Base-by-base conservation (phyloP, 2,888 invertebrate species). In the Hecatera dysodea region DNA sequence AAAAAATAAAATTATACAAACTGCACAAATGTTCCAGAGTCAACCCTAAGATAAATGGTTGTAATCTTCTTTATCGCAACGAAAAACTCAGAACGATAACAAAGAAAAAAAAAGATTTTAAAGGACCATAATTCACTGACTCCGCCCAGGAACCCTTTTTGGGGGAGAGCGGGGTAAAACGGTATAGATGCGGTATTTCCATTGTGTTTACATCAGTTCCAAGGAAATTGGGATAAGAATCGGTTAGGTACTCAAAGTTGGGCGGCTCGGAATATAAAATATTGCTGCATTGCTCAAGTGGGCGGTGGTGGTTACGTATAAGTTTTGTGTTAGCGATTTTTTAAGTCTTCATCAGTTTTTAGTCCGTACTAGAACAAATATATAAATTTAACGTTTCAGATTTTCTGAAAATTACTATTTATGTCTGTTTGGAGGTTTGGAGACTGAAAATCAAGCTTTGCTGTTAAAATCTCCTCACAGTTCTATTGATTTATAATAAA, bases 41-140 rank as follows among this genome's bases (percentile, higher is more conserved):
- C 83, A 87, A 75, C 86, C 85, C 75, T 77, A 90, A 93, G 93
- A 94, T 92, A 92, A 91, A 94, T 93, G 90, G 90, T n/a, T 80
- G 90, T 92, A 94, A 94, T 94, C 93, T 91, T 86, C 88, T 93
- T 93, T 93, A 94, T 93, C 93, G 91, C 87, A 86, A 90, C 80
- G 86, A 90, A 90, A 90, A 93, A 92, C 91, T 92, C 92, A 85
- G 90, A 90, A 89, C 89, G 93, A 91, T 93, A 93, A 93, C 91
- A 93, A 91, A 93, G 90, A 69, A 80, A 84, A 82, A 91, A 93
- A 93, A 92, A 92, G 90, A 93, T 93, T 94, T 94, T 93, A 93
- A 94, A 93, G 90, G 93, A 90, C 91, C 86, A 93, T 93, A 94
- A 92, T 90, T 94, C 92, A 94, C 90, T 81, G 86, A 78, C 80